phyloP scores from a whole-genome alignment of 2,797 vertebrate species.

The Enoplosus armatus region DNA sequence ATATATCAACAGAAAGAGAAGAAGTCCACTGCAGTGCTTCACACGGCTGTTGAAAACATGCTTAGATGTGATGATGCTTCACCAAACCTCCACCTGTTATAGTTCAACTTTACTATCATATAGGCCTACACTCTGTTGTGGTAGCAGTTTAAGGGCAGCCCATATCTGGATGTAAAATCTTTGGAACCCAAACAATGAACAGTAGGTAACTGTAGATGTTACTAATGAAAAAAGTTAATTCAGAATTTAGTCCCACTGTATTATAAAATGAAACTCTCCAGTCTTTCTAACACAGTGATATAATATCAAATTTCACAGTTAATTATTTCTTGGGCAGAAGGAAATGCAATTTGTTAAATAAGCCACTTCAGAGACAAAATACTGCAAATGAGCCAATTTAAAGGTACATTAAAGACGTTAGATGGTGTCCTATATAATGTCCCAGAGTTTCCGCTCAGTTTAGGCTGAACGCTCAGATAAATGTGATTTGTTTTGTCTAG shows the following conservation, averaged over 20 bases:
- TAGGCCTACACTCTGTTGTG: background rate
- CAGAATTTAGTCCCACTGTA: background rate
- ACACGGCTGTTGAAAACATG: background rate
- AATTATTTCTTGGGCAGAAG: slow-evolving; percentile 32
- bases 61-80: background rate
- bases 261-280: background rate
- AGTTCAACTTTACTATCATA: background rate
- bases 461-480: background rate
- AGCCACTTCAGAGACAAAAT: slow-evolving; percentile 41
- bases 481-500: background rate
- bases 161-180: background rate
- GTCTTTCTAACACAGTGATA: background rate
- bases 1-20: background rate
- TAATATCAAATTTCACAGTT: slow-evolving; percentile 49
- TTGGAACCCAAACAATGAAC: background rate
- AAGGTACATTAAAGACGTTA: slow-evolving; percentile 24
- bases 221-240: background rate
- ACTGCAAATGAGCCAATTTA: slow-evolving; percentile 50
- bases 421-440: background rate
- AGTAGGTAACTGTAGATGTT: background rate
- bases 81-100: background rate
- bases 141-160: too few species aligned
- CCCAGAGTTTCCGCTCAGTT: background rate
- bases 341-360: slow-evolving; percentile 45
- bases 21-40: background rate